Percentiles rank a stretch among this genome's conserved stretches.
phyloP scores from a whole-genome alignment of 30 jellyfish, hydroid and myxozoan genomes.

The Chrysaora quinquecirrha region DNA sequence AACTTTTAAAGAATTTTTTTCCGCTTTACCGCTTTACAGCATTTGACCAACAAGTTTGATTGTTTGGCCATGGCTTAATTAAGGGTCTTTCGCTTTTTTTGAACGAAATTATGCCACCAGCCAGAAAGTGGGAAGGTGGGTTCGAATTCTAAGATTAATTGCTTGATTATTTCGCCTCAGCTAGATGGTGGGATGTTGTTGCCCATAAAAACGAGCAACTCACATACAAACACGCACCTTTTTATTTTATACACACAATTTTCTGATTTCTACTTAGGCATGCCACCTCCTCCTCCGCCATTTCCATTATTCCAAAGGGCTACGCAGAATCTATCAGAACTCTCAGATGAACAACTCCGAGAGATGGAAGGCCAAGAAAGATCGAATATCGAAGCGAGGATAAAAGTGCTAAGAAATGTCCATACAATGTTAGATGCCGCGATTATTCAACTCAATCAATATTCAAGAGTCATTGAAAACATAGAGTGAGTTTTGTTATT shows the following conservation, averaged over 20 bases:
- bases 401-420: slow-evolving; percentile 88
- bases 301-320: slow-evolving; percentile 53
- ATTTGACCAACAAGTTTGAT: no score
- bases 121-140: no score
- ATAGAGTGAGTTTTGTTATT: slow-evolving; percentile 64
- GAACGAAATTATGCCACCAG: no score
- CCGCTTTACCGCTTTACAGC: no score
- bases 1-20: not conserved
- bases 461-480: slow-evolving; percentile 75
- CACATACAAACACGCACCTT: no score
- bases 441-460: slow-evolving; percentile 92
- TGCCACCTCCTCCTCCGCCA: slow-evolving; percentile 76
- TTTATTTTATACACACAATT: no score
- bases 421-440: slow-evolving; percentile 95
- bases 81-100: no score
- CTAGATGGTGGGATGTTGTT: no score
- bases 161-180: no score
- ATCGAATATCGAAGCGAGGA: slow-evolving; percentile 95
- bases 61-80: no score
- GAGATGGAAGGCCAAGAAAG: slow-evolving; percentile 99
- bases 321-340: slow-evolving; percentile 39
- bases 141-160: no score
- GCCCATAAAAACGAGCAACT: no score
- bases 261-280: slow-evolving; percentile 53
- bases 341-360: slow-evolving; percentile 81